Conservation (phyloP, 2,888 invertebrate genomes). For the Parelbella ahira region DNA sequence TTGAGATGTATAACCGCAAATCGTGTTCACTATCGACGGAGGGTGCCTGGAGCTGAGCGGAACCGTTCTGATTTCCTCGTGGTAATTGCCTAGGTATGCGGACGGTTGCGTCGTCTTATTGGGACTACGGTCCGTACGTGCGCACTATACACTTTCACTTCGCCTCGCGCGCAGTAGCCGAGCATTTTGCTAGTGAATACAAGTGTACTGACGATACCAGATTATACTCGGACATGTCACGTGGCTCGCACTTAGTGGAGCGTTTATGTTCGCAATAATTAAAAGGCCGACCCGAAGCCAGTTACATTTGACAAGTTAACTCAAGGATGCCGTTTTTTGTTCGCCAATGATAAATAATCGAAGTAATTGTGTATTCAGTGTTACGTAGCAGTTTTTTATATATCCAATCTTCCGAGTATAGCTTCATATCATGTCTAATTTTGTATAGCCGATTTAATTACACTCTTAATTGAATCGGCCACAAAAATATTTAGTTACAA, state of each 20-base stretch:
- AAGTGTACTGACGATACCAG: conserved; percentile 23
- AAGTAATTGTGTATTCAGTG: neutral
- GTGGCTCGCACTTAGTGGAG: conserved; percentile 22
- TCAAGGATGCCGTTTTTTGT: conserved; percentile 15
- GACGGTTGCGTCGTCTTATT: conserved; percentile 70
- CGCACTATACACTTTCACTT: conserved; percentile 77
- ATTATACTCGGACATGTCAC: conserved; percentile 29
- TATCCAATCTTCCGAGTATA: too few relatives aligned
- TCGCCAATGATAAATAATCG: neutral
- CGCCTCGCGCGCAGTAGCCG: conserved; percentile 58
- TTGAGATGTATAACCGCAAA: conserved; percentile 38
- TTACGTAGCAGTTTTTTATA: neutral
- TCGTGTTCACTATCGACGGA: conserved; percentile 27
- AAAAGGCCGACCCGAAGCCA: conserved; percentile 5
- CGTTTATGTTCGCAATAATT: conserved; percentile 15
- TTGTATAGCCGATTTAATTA: conserved; percentile 13
- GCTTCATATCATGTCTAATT: too few relatives aligned
- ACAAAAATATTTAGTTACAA: conserved; percentile 23
- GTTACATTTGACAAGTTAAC: conserved; percentile 8
- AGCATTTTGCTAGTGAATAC: conserved; percentile 34
- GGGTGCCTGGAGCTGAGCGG: conserved; percentile 36
- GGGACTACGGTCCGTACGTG: conserved; percentile 73
- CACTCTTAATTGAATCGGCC: conserved; percentile 8
- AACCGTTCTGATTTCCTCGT: conserved; percentile 74
- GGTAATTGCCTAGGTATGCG: conserved; percentile 78